Conservation (phyloP, 1,140 invertebrate species). For the Meloidogyne floridensis region DNA sequence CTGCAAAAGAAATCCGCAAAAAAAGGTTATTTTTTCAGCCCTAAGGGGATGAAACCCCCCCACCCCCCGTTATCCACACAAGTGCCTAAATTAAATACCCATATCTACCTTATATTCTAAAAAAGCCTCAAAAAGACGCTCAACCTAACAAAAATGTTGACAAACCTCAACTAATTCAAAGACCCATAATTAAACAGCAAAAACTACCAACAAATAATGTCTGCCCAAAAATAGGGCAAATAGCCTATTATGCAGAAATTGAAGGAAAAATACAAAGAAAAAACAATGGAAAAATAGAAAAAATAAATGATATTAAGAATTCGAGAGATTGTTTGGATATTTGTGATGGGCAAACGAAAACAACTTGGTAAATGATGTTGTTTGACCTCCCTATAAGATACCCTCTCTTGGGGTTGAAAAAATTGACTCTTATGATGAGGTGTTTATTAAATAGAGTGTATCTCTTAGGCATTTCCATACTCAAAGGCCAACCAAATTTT, state of each 20-base stretch:
- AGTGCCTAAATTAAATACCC: no score
- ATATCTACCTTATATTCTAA: background rate
- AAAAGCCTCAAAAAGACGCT: constrained; percentile 3
- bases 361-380: background rate
- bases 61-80: no score
- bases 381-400: no score
- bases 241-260: constrained; percentile 16
- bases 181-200: background rate
- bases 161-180: background rate
- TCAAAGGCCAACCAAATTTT: no score
- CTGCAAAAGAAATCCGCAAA: no score
- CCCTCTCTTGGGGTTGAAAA: no score
- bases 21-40: no score
- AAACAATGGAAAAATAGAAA: background rate
- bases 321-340: constrained; percentile 12
- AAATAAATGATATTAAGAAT: constrained; percentile 11
- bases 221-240: constrained; percentile 21
- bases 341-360: constrained; percentile 11
- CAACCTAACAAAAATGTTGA: background rate
- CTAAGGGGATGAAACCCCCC: no score
- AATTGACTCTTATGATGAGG: no score
- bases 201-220: background rate
- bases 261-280: constrained; percentile 7
- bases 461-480: no score
- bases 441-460: no score